A percentile compares a stretch with the other conserved stretches of the same genome.
Conservation (phyloP, 2,113 vertebrate genomes). For the Rhinolophus ferrumequinum region DNA sequence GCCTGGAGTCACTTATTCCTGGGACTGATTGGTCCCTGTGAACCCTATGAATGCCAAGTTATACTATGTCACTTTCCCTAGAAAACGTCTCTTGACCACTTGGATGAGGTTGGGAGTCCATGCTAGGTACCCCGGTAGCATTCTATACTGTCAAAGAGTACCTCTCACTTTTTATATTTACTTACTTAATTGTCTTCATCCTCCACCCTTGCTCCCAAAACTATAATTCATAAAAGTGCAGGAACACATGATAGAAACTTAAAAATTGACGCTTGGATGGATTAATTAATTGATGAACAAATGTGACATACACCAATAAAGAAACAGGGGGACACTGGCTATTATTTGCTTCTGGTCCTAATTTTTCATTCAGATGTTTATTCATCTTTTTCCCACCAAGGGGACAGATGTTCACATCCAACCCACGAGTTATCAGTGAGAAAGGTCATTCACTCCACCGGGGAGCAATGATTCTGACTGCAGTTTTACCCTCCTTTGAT, state of each 20-base stretch:
- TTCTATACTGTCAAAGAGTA: background rate
- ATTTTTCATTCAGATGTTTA: constrained; percentile 56
- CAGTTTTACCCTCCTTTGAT: constrained; percentile 66
- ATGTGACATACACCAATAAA: background rate
- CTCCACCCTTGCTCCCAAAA: background rate
- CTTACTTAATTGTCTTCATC: background rate
- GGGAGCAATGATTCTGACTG: constrained; percentile 54
- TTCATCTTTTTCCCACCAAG: constrained; percentile 57
- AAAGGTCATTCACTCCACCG: constrained; percentile 68
- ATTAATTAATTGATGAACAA: constrained; percentile 48
- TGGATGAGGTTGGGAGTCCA: background rate
- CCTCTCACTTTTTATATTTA: background rate
- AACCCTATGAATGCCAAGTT: background rate
- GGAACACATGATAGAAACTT: background rate
- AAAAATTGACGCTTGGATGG: background rate
- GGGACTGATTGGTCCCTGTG: background rate
- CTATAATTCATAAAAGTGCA: background rate
- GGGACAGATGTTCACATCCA: constrained; percentile 69
- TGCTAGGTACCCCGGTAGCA: background rate
- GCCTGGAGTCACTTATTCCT: background rate
- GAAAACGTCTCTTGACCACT: background rate
- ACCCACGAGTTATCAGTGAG: constrained; percentile 42
- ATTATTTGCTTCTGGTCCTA: constrained; percentile 42
- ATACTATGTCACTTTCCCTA: background rate
- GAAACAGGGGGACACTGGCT: background rate